Conservation (phyloP, 1,140 invertebrate species). For the Doryteuthis pealeii region DNA sequence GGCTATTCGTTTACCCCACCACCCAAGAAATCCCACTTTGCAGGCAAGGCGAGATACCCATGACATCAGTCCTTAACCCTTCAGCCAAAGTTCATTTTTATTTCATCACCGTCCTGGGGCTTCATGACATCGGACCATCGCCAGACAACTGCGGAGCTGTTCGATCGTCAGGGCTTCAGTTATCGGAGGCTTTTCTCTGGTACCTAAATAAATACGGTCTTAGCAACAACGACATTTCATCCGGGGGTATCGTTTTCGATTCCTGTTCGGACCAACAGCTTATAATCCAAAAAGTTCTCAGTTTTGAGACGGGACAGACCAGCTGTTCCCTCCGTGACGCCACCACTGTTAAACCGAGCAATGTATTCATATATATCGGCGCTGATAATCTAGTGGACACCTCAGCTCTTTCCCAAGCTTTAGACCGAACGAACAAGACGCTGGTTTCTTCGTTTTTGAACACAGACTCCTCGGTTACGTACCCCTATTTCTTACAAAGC, state of each 20-base stretch:
- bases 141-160: conserved; percentile 31
- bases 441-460: conserved; percentile 24
- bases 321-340: background rate
- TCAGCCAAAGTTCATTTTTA: conserved; percentile 33
- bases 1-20: no score
- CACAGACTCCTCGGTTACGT: conserved; percentile 18
- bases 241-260: conserved; percentile 47
- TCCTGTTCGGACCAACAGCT: conserved; percentile 24
- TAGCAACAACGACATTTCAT: conserved; percentile 18
- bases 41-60: background rate
- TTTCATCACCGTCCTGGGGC: conserved; percentile 41
- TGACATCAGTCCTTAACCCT: background rate
- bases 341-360: conserved; percentile 26
- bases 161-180: conserved; percentile 29
- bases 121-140: conserved; percentile 31
- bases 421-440: conserved; percentile 37
- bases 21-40: no score
- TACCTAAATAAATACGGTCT: conserved; percentile 33
- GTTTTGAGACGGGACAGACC: background rate
- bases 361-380: conserved; percentile 40
- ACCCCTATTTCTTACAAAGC: conserved; percentile 37
- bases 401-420: conserved; percentile 23
- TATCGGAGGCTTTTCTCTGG: conserved; percentile 51
- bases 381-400: conserved; percentile 33
- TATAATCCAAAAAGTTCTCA: background rate